Percentiles rank a stretch among this genome's conserved stretches.
These are phyloP conservation scores for Aphaenogaster ashmeadi DNA, from an alignment of 1,140 invertebrate species.

Conservation along the genomic window DNA sequence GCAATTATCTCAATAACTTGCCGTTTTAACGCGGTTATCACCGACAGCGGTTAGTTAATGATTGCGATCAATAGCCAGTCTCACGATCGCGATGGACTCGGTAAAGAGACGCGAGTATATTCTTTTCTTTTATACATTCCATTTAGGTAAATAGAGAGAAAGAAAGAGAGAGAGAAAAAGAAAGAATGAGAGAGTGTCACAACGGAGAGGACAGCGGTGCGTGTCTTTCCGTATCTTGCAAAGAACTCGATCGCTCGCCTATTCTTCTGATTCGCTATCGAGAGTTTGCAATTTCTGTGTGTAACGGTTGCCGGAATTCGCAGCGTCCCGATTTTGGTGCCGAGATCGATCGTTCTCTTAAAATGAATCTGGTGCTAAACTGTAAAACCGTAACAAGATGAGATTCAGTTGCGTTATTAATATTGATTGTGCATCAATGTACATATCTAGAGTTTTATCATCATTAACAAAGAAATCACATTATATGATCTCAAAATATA, in stretches of 20 bases:
- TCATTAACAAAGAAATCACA: not conserved
- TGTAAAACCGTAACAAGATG: not conserved
- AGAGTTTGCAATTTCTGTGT: constrained; percentile 42
- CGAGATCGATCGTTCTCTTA: constrained; percentile 21
- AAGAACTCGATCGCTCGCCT: constrained; percentile 66
- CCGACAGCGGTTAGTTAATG: constrained; percentile 6
- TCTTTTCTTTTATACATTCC: constrained; percentile 75
- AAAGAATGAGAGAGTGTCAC: constrained; percentile 53
- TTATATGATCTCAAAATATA: not conserved
- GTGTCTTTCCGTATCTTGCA: constrained; percentile 63
- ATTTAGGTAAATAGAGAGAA: constrained; percentile 44
- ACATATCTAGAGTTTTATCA: constrained; percentile 33
- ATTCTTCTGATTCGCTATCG: constrained; percentile 61
- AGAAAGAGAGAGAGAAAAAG: constrained; percentile 19
- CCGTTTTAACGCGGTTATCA: constrained; percentile 35
- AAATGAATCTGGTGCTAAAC: constrained; percentile 30
- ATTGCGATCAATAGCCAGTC: not conserved
- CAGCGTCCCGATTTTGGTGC: constrained; percentile 28
- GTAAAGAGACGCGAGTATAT: constrained; percentile 62
- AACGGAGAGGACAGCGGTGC: constrained; percentile 67
- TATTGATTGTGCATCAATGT: not conserved
- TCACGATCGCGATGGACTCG: constrained; percentile 12
- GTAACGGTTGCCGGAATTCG: constrained; percentile 49
- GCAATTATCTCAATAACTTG: constrained; percentile 18
- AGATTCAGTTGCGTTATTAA: not conserved